A percentile compares a stretch with the other conserved stretches of the same genome.
Evolutionary conservation across 2,113 vertebrate species (phyloP).

Genomic region (Telmatochromis sp.): DNA sequence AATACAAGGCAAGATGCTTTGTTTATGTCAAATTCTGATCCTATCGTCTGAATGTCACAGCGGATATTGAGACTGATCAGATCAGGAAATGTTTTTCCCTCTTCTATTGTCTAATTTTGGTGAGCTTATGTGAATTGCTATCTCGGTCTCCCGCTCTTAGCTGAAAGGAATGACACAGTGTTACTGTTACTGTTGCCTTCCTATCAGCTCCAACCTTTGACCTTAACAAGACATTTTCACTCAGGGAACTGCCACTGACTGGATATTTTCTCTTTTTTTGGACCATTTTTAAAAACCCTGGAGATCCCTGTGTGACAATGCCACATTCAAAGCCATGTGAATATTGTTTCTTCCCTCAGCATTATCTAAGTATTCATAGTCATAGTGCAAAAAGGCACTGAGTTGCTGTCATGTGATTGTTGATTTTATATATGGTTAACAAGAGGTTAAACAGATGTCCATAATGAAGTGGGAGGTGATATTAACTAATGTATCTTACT

Average conservation of each 20-base stretch:
- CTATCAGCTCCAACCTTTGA: not conserved
- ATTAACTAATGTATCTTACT: not conserved
- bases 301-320: not conserved
- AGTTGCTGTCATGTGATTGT: not conserved
- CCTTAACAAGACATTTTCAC: not conserved
- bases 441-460: not conserved
- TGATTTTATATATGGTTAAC: not conserved
- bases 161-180: not conserved
- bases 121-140: not conserved
- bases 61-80: not conserved
- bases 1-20: not conserved
- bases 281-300: not conserved
- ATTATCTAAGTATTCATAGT: not conserved
- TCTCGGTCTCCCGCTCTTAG: not conserved
- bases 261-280: not conserved
- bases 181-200: not conserved
- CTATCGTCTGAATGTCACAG: not conserved
- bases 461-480: not conserved
- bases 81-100: not conserved
- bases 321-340: not conserved
- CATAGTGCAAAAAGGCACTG: not conserved
- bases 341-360: not conserved
- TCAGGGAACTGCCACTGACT: not conserved
- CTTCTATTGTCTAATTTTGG: not conserved
- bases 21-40: not conserved